phyloP scores from a whole-genome alignment of 2,888 invertebrate species.

The Leptopterna dolabrata region DNA sequence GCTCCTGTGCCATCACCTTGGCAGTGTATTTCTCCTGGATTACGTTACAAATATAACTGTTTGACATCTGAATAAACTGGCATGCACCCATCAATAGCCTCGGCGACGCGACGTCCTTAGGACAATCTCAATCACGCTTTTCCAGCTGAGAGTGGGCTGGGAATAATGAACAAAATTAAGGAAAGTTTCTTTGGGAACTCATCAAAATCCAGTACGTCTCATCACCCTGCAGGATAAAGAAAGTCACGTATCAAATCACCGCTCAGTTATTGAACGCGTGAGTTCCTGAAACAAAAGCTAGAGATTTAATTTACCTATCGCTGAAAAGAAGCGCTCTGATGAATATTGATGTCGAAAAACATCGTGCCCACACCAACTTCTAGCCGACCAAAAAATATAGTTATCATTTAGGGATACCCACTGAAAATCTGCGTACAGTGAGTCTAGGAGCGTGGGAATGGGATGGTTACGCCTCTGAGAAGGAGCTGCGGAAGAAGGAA shows the following conservation, averaged over 20 bases:
- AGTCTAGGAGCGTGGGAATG: neutral
- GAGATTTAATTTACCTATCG: neutral
- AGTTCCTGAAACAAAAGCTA: neutral
- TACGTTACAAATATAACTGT: no score
- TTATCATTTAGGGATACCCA: neutral
- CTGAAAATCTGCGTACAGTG: neutral
- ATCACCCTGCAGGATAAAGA: neutral
- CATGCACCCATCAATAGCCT: no score
- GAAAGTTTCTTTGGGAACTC: neutral
- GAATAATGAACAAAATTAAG: neutral
- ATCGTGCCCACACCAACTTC: no score
- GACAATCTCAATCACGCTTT: neutral
- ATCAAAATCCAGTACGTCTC: neutral
- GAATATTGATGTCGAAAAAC: no score
- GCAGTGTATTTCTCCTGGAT: no score
- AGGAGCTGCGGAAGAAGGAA: neutral
- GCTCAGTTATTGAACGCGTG: neutral
- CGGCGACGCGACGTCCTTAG: no score
- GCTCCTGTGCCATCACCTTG: no score
- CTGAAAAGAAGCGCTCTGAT: neutral
- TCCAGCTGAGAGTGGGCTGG: neutral
- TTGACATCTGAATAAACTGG: no score
- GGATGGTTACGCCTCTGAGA: neutral
- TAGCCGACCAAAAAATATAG: neutral
- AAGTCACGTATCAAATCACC: neutral